Conservation (phyloP, 2,797 vertebrate species). For the Epinephelus malabaricus region DNA sequence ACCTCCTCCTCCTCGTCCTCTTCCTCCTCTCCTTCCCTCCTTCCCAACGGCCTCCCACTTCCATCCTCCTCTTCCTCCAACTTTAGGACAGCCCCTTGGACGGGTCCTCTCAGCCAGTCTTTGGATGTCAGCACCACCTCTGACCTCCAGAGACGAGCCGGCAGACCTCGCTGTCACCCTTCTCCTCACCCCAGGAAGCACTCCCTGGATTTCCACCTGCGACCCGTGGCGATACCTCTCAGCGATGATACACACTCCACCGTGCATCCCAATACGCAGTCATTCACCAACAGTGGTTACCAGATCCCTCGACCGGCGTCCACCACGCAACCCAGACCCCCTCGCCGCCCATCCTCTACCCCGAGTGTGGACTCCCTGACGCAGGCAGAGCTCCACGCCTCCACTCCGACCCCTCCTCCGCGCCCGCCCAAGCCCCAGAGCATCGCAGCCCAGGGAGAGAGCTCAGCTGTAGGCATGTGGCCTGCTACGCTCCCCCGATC, state of each 20-base stretch:
- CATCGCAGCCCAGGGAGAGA: conserved; percentile 40
- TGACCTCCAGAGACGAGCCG: conserved; percentile 43
- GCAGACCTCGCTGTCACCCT: conserved; percentile 61
- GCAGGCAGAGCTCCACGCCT: conserved; percentile 59
- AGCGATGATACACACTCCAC: conserved; percentile 5
- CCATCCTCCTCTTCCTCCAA: conserved; percentile 24
- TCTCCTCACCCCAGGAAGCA: conserved; percentile 80
- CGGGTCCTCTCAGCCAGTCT: conserved; percentile 61
- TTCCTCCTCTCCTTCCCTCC: conserved; percentile 68
- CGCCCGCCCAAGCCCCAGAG: conserved; percentile 73
- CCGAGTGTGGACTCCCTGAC: conserved; percentile 64
- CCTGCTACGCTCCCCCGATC: conserved; percentile 37
- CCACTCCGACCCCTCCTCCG: conserved; percentile 69
- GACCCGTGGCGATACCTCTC: conserved; percentile 47
- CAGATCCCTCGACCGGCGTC: conserved; percentile 70
- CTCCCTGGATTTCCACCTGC: conserved; percentile 76
- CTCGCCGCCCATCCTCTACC: conserved; percentile 64
- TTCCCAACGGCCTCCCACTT: conserved; percentile 35
- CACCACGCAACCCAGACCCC: conserved; percentile 5
- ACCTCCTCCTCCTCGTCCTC: conserved; percentile 76
- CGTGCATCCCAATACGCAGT: background rate
- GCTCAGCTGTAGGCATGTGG: background rate
- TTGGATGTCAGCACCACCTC: conserved; percentile 51
- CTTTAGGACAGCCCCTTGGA: conserved; percentile 55
- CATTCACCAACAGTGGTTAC: conserved; percentile 47